A percentile compares a stretch with the other conserved stretches of the same genome.
Evolutionary conservation across 2,797 vertebrate genomes (phyloP).

Genomic region (Euthynnus affinis): DNA sequence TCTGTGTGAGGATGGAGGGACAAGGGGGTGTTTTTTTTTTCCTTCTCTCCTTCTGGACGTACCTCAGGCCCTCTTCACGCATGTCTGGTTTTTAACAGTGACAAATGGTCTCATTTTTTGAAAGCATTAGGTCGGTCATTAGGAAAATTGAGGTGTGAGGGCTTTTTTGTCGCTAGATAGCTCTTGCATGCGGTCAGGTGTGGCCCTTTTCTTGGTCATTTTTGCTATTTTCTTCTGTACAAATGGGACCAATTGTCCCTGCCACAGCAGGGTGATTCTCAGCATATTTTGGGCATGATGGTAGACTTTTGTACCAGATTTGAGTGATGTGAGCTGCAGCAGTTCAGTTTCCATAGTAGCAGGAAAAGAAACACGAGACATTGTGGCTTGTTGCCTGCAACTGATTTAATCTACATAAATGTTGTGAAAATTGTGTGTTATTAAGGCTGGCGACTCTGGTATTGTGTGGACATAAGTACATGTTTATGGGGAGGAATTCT

Average conservation of each 20-base stretch:
- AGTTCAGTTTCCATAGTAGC: slow-evolving; percentile 66
- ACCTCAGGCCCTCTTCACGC: slow-evolving; percentile 57
- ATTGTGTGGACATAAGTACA: background rate
- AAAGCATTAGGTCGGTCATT: slow-evolving; percentile 60
- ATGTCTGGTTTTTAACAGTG: slow-evolving; percentile 59
- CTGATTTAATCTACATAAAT: slow-evolving; percentile 63
- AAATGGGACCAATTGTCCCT: slow-evolving; percentile 51
- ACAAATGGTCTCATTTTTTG: slow-evolving; percentile 62
- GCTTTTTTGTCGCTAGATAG: slow-evolving; percentile 33
- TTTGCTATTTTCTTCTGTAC: slow-evolving; percentile 37
- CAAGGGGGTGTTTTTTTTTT: slow-evolving; percentile 4
- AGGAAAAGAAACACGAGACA: slow-evolving; percentile 44
- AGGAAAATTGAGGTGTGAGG: slow-evolving; percentile 53
- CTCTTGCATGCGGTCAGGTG: slow-evolving; percentile 30
- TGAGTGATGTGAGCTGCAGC: slow-evolving; percentile 46
- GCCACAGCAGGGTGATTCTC: slow-evolving; percentile 53
- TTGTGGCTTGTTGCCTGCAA: slow-evolving; percentile 60
- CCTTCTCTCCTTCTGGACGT: slow-evolving; percentile 40
- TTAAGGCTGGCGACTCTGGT: slow-evolving; percentile 37
- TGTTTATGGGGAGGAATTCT: background rate
- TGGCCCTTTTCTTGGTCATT: slow-evolving; percentile 35
- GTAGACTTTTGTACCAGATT: slow-evolving; percentile 43
- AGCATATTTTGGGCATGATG: slow-evolving; percentile 44
- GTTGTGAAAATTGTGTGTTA: slow-evolving; percentile 43
- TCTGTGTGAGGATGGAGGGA: slow-evolving; percentile 37